These are phyloP conservation scores for Drosophila meridiana DNA, from an alignment of 2,888 invertebrate species.

Conservation along the genomic window DNA sequence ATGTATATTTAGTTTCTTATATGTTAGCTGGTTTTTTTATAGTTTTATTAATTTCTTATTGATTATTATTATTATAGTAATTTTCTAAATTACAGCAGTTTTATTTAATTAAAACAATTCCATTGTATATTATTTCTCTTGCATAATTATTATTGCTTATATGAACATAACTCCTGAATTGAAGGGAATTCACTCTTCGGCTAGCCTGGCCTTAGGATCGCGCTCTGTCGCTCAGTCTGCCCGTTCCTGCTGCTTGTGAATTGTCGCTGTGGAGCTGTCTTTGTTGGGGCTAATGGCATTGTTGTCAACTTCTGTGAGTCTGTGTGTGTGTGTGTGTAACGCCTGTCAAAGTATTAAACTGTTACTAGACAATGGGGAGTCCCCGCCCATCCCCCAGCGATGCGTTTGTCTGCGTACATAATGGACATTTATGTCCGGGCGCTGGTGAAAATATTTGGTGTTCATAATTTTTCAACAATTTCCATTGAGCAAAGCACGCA, in stretches of 20 bases:
- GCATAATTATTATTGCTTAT: background rate
- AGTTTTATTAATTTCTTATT: too few species aligned
- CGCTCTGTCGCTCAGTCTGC: slow-evolving; percentile 8
- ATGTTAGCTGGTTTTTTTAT: too few species aligned
- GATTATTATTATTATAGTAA: too few species aligned
- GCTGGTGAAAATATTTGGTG: slow-evolving; percentile 60
- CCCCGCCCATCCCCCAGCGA: background rate
- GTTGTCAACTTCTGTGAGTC: slow-evolving; percentile 62
- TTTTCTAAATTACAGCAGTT: too few species aligned
- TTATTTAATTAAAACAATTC: too few species aligned
- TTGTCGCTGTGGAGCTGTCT: slow-evolving; percentile 56
- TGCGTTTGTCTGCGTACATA: slow-evolving; percentile 55
- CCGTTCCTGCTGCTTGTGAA: slow-evolving; percentile 52
- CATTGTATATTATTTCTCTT: too few species aligned
- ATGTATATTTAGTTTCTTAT: too few species aligned
- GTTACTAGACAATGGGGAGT: slow-evolving; percentile 56
- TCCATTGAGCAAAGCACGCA: slow-evolving; percentile 54
- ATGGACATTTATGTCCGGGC: slow-evolving; percentile 61
- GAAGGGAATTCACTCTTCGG: slow-evolving; percentile 9
- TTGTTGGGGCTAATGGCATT: slow-evolving; percentile 74
- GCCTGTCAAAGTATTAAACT: slow-evolving; percentile 73
- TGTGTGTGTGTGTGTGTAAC: slow-evolving; percentile 52
- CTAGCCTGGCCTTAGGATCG: too few species aligned
- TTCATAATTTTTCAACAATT: slow-evolving; percentile 74
- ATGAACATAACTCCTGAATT: background rate